Evolutionary conservation across 2,888 invertebrate species (phyloP), one percentile per base, ranked within the genome.

Genomic region (Nemapogon koenigi): DNA sequence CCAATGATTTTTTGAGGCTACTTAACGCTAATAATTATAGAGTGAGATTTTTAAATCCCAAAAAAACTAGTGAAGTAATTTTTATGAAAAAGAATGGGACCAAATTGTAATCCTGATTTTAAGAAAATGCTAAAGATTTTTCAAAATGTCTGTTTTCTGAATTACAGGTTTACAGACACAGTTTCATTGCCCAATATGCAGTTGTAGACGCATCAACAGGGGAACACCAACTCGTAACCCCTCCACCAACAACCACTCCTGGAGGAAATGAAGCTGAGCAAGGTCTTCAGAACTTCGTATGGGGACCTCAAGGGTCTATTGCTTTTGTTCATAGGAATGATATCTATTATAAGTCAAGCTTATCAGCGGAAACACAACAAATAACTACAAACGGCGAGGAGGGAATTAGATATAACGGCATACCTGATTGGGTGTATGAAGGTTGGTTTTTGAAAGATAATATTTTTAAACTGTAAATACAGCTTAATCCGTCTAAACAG

Each of bases 351-450:
- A 85, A 89, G 49, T 53, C 71, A 1, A 81, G 68, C n/a, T 57
- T 82, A 35, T 62, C 57, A 2, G 62, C 57, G 1, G 50, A 59
- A 0, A 71, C 81, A 3, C 61, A 71, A 15, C 79, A 82, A 46
- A 72, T 92, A 22, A 91, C 93, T 0, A 65, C 59, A 0, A 84
- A 81, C 48, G 88, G 88, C 2, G 54, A 66, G 13, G 66, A 76
- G 33, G 82, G 84, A 19, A 81, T 83, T 6, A 79, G 92, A 37
- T 89, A 89, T 55, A 90, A 95, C 61, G 95, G 94, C 17, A 84
- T 94, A 7, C 91, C 94, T 18, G 96, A 97, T 67, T 97, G 96
- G 96, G 90, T 96, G 1, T 96, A 96, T 68, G 95, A 96, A 84
- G 92, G 91, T 91, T 57, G 51, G 62, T 57, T 4, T 33, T 15